Base-by-base conservation (phyloP, 2,888 invertebrate genomes). In the Nemurella pictetii region DNA sequence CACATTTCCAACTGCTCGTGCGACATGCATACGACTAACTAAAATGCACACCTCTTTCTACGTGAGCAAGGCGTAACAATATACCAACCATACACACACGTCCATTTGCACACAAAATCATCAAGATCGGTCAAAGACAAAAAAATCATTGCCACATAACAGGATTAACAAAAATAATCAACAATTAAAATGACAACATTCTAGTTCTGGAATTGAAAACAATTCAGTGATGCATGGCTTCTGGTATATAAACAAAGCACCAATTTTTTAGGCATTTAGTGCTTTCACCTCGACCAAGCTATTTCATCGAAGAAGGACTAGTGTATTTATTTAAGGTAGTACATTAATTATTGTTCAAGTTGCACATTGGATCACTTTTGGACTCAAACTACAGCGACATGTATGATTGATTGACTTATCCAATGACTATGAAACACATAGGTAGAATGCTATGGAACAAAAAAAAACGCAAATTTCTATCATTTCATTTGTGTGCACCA, bases 81-180 rank as follows among this genome's bases (percentile, higher is more conserved):
- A 55, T 55, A 55, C 20, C 55, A 80, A 73, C 73, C 80, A 32
- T 75, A 81, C 81, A 78, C 84, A 73, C 80, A 84, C 84, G 80
- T 26, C 26, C 81, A 75, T 81, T 84, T 78, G 25, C 80, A 84
- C 29, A 84, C 80, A 84, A 72, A 72, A 35, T 36, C 25, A 72
- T 72, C 80, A 80, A 80, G 12, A 80, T 25, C 80, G 32, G 75
- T 75, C 55, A 55, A 55, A 20, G 20, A 75, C 27, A 75, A 28
- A 75, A 29, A 30, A 78, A 28, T 27, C 78, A 78, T 80, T 80
- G 80, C 80, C 80, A 35, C n/a, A 25, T 78, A 78, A 78, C 78
- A 78, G 77, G 77, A 77, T 77, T 27, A 27, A 77, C 9, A 78
- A 29, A 29, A n/a, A 78, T n/a, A 27, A 20, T 78, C 55, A 55